Percentiles rank a stretch among this genome's conserved stretches.
Conservation (phyloP, 2,113 vertebrate genomes). For the Protobothrops mucrosquamatus region DNA sequence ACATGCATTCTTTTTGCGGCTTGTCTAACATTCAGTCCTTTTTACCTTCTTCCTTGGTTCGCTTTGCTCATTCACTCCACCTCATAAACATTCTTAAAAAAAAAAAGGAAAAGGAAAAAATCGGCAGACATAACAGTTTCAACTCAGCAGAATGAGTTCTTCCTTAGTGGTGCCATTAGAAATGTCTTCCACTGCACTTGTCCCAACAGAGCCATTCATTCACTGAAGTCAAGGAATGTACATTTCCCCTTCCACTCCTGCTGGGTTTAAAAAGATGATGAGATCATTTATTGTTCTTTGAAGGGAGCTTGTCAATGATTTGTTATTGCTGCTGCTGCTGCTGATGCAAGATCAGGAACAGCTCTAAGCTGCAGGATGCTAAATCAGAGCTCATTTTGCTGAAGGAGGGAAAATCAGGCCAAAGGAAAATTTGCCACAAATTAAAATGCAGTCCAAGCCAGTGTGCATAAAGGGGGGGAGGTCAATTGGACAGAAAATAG, state of each 20-base stretch:
- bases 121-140: not conserved
- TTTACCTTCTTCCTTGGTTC: not conserved
- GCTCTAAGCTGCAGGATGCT: conserved; percentile 74
- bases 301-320: conserved; percentile 58
- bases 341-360: conserved; percentile 49
- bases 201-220: conserved; percentile 48
- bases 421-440: conserved; percentile 59
- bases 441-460: conserved; percentile 73
- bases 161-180: conserved; percentile 28
- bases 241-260: conserved; percentile 45
- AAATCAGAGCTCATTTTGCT: conserved; percentile 65
- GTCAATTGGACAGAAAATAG: conserved; percentile 71
- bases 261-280: conserved; percentile 56
- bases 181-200: conserved; percentile 33
- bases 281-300: conserved; percentile 73
- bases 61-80: conserved; percentile 3
- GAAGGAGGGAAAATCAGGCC: conserved; percentile 35
- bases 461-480: conserved; percentile 57
- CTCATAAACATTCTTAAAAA: not conserved
- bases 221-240: conserved; percentile 53
- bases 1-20: not conserved
- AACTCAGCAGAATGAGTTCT: conserved; percentile 19
- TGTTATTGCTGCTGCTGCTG: not conserved
- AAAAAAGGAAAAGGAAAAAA: not conserved
- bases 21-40: not conserved